Percentiles rank a stretch among this genome's conserved stretches.
Evolutionary conservation across 1,140 invertebrate species (phyloP).

Genomic region (Drosophila arizonae): DNA sequence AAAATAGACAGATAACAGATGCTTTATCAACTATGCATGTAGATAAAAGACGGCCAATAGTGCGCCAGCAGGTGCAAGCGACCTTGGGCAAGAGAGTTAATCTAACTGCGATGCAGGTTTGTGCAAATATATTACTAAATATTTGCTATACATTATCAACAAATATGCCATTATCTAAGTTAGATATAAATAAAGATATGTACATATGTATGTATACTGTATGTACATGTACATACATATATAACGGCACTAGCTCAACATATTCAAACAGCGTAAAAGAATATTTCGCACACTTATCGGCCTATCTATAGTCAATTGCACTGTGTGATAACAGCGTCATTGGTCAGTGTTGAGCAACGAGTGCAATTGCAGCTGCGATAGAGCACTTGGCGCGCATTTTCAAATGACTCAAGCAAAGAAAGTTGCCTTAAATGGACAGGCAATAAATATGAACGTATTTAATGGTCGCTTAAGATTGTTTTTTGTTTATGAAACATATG

Average conservation of each 20-base stretch:
- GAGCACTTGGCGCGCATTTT: slow-evolving; percentile 24
- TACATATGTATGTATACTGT: not conserved
- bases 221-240: too few species aligned
- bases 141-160: not conserved
- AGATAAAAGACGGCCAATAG: not conserved
- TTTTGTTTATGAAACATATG: slow-evolving; percentile 27
- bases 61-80: not conserved
- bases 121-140: not conserved
- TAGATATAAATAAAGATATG: not conserved
- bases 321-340: not conserved
- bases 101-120: not conserved
- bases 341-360: slow-evolving; percentile 20
- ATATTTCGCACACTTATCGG: slow-evolving; percentile 3
- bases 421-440: too few species aligned
- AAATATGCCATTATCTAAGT: not conserved
- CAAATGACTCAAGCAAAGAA: not conserved
- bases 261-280: not conserved
- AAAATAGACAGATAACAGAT: slow-evolving; percentile 1
- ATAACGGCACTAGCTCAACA: not conserved
- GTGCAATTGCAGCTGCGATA: not conserved
- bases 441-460: not conserved
- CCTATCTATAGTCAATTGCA: slow-evolving; percentile 25
- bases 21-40: not conserved
- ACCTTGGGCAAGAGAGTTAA: not conserved
- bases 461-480: not conserved